Conservation (phyloP, 2,888 invertebrate species). For the Chromoteleia sp. region DNA sequence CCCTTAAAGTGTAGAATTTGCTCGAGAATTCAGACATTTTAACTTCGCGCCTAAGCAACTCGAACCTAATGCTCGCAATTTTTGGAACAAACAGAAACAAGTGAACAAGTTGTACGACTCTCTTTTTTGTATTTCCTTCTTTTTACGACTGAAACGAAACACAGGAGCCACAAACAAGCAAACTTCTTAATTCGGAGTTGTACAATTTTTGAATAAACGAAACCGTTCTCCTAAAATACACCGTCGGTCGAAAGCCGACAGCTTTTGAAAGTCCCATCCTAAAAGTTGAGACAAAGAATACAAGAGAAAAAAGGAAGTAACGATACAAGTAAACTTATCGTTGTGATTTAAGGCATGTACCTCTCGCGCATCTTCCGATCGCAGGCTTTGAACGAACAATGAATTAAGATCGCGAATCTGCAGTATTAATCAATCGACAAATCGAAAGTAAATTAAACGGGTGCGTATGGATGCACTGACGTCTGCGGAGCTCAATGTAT, state of each 20-base stretch:
- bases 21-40: slow-evolving; percentile 31
- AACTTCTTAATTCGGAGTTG: background rate
- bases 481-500: slow-evolving; percentile 56
- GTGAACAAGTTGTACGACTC: too few species aligned
- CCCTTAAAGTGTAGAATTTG: slow-evolving; percentile 14
- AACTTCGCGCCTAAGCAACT: too few species aligned
- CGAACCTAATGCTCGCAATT: too few species aligned
- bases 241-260: slow-evolving; percentile 28
- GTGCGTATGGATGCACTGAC: slow-evolving; percentile 1
- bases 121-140: background rate
- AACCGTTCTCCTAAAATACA: background rate
- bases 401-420: slow-evolving; percentile 18
- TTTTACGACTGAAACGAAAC: slow-evolving; percentile 13
- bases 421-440: slow-evolving; percentile 26
- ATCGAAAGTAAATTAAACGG: slow-evolving; percentile 33
- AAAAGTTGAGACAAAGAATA: slow-evolving; percentile 62
- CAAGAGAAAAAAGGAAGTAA: slow-evolving; percentile 24
- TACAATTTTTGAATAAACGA: background rate
- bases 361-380: slow-evolving; percentile 54
- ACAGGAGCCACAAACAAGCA: slow-evolving; percentile 17
- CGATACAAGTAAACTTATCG: slow-evolving; percentile 74
- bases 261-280: slow-evolving; percentile 71
- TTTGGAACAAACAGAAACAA: too few species aligned
- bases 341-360: slow-evolving; percentile 79
- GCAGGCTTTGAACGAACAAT: slow-evolving; percentile 53